Conservation (phyloP, 2,113 vertebrate species). For the Theropithecus gelada region DNA sequence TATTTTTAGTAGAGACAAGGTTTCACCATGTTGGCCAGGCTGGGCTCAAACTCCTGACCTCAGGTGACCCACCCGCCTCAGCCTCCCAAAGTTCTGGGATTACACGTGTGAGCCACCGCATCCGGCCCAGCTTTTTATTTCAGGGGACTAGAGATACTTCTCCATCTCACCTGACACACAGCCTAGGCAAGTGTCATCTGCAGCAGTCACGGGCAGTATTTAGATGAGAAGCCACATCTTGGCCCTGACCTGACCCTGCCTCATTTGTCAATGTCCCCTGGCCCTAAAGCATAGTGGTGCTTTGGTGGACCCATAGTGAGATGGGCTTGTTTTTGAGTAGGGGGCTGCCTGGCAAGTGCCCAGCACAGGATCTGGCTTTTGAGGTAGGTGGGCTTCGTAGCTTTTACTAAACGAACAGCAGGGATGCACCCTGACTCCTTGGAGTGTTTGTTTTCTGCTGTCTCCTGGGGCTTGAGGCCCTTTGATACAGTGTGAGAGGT, state of each 20-base stretch:
- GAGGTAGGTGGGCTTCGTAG: not conserved
- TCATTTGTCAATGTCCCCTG: not conserved
- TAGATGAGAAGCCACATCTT: not conserved
- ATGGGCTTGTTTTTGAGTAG: not conserved
- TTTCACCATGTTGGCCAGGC: no score
- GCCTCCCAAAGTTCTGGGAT: no score
- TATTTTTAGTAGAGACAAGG: no score
- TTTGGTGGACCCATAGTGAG: not conserved
- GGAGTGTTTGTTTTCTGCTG: not conserved
- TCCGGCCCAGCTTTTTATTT: no score
- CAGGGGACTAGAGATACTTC: not conserved
- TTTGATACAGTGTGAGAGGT: not conserved
- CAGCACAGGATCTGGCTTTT: not conserved
- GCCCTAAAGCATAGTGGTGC: not conserved
- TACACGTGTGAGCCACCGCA: no score
- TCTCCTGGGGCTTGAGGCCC: not conserved
- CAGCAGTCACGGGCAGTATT: not conserved
- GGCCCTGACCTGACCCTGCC: not conserved
- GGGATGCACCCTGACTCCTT: not conserved
- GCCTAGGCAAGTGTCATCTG: not conserved
- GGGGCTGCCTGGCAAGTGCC: not conserved
- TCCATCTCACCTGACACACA: not conserved
- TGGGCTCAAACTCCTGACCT: no score
- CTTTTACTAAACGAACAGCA: not conserved
- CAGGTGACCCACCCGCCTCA: no score